These are phyloP conservation scores for Pterostichus madidus DNA, from an alignment of 2,888 invertebrate genomes.

Conservation along the genomic window DNA sequence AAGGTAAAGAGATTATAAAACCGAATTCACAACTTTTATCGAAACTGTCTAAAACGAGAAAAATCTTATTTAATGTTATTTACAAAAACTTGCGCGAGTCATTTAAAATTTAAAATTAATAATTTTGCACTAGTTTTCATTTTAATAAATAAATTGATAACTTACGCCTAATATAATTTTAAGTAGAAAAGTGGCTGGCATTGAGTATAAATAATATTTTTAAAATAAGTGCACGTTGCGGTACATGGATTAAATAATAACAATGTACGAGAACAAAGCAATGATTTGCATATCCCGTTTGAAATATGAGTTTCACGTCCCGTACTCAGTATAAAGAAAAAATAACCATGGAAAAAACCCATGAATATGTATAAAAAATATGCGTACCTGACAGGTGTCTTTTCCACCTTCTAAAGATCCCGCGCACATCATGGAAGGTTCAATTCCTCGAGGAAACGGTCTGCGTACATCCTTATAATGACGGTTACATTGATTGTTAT, in stretches of 20 bases:
- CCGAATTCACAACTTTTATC: too few species aligned
- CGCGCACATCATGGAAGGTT: slow-evolving; percentile 77
- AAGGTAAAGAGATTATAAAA: too few species aligned
- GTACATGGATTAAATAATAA: slow-evolving; percentile 5
- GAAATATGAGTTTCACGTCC: slow-evolving; percentile 18
- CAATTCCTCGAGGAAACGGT: slow-evolving; percentile 73
- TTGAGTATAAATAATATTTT: background rate
- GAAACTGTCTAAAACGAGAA: too few species aligned
- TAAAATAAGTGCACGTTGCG: background rate
- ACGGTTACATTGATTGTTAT: slow-evolving; percentile 74
- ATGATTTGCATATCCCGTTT: slow-evolving; percentile 7
- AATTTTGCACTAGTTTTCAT: too few species aligned
- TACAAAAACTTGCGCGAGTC: too few species aligned
- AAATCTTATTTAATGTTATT: too few species aligned
- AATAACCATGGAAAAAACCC: background rate
- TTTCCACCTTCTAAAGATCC: slow-evolving; percentile 75
- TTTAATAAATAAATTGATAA: too few species aligned
- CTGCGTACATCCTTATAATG: slow-evolving; percentile 70
- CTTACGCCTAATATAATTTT: background rate
- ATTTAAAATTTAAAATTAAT: too few species aligned
- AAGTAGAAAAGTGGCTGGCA: slow-evolving; percentile 7
- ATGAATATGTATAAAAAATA: background rate
- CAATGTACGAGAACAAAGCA: background rate
- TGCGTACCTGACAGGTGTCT: slow-evolving; percentile 75
- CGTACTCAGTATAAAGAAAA: background rate